Base-by-base conservation (phyloP, 2,888 invertebrate species). In the Drosophila tanythrix region DNA sequence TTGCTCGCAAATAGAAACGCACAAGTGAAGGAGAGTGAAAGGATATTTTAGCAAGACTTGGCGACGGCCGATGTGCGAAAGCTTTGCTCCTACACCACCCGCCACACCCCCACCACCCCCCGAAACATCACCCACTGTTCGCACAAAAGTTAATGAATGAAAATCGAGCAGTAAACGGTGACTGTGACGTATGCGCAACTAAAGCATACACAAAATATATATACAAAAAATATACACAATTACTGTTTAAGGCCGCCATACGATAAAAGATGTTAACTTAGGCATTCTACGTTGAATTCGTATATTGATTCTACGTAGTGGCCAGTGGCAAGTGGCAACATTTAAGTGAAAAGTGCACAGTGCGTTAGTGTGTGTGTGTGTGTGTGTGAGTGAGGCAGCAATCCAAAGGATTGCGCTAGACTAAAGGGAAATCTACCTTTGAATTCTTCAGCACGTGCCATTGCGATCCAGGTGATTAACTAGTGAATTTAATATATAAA, bases 381-480 rank as follows among this genome's bases (percentile, higher is more conserved):
- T 33, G 63, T 21, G 35, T 33, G 52, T 62, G 40, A 60, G 64
- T 27, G 40, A 36, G 58, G 53, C 63, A 40, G 65, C 78, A 82
- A 66, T 73, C 69, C 60, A 11, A 51, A 74, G 79, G 82, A 75
- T 79, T 82, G 77, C 74, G 52, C 70, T 51, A 61, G 66, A 31
- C 64, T 65, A 76, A 71, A 69, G 59, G 48, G 35, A 65, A 64
- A 68, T n/a, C 55, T 29, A 74, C 70, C 71, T 87, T 89, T 90
- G 85, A 91, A 92, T 91, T 90, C 91, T 92, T 91, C 92, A 91
- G 87, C 89, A 89, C 89, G 93, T 93, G 93, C 91, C 92, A 93
- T 92, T 86, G 81, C 83, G 90, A 91, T 92, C 92, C 92, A 93
- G 92, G 92, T 93, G 89, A 79, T 72, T 79, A 76, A 60, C 48